Evolutionary conservation across 2,113 vertebrate species (phyloP).

Genomic region (Odontesthes bonariensis): DNA sequence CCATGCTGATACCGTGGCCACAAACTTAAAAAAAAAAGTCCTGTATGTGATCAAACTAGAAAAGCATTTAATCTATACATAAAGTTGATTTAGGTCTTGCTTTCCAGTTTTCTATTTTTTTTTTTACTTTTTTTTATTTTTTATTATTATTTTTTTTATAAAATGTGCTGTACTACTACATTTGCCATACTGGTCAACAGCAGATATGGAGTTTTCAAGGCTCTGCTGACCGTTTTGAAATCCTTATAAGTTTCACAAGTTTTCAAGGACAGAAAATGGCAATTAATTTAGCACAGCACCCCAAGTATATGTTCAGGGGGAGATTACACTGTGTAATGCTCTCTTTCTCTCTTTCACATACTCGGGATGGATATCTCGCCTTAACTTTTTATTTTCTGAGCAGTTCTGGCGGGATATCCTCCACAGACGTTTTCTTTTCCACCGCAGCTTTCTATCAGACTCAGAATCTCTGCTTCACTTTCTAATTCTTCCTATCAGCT

Average conservation of each 20-base stretch:
- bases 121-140: no score
- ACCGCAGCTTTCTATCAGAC: not conserved
- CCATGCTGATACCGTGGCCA: no score
- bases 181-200: no score
- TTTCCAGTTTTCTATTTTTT: slow-evolving; percentile 1
- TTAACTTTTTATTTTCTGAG: not conserved
- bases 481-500: not conserved
- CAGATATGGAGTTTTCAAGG: no score
- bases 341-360: not conserved
- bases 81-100: not conserved
- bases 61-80: not conserved
- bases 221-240: not conserved
- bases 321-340: no score
- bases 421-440: not conserved
- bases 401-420: not conserved
- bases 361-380: not conserved
- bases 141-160: no score
- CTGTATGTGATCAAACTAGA: not conserved
- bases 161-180: not conserved
- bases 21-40: not conserved
- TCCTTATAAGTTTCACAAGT: not conserved
- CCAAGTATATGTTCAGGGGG: not conserved
- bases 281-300: not conserved
- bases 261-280: not conserved
- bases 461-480: not conserved